phyloP scores from a whole-genome alignment of 2,113 vertebrate genomes.

The Conger conger region DNA sequence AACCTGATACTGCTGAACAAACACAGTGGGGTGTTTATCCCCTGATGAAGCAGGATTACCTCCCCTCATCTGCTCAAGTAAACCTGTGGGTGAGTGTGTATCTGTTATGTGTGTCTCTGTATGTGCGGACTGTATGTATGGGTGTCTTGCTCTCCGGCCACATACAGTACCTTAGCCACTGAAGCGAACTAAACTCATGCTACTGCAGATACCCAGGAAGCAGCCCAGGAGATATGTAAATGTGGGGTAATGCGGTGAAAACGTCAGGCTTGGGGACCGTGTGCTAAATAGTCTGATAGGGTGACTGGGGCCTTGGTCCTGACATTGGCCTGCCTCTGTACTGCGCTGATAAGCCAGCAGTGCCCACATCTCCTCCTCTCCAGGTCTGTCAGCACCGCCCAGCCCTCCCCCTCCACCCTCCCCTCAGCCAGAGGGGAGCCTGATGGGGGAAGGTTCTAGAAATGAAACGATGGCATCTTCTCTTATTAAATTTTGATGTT shows the following conservation, averaged over 20 bases:
- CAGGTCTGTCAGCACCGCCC: conserved; percentile 32
- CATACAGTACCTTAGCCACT: background rate
- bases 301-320: conserved; percentile 33
- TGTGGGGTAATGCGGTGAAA: background rate
- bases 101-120: background rate
- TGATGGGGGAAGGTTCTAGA: background rate
- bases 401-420: background rate
- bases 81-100: conserved; percentile 1
- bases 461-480: background rate
- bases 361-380: background rate
- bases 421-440: background rate
- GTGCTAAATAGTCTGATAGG: conserved; percentile 35
- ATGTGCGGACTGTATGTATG: background rate
- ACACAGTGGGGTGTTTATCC: background rate
- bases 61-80: background rate
- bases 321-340: conserved; percentile 24
- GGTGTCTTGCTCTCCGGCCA: background rate
- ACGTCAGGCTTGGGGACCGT: conserved; percentile 20
- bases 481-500: background rate
- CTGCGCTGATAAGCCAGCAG: conserved; percentile 22
- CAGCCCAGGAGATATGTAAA: conserved; percentile 15
- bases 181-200: background rate
- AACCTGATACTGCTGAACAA: background rate
- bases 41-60: conserved; percentile 1
- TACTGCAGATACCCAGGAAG: background rate